Evolutionary conservation across 2,113 vertebrate species (phyloP).

Genomic region (Lutjanus erythropterus): DNA sequence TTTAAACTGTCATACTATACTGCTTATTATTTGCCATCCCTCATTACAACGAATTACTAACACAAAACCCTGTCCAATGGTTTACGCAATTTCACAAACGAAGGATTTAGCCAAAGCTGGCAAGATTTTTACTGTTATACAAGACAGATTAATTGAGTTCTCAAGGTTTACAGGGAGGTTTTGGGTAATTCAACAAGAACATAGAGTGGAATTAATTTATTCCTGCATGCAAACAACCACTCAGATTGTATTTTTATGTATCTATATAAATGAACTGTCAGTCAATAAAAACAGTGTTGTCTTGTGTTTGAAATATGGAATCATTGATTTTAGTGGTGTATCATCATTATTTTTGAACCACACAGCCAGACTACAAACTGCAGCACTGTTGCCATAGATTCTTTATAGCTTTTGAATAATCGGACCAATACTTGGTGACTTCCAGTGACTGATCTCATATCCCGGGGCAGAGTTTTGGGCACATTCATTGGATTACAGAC

Average conservation of each 20-base stretch:
- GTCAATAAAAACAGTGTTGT: not conserved
- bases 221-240: not conserved
- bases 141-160: slow-evolving; percentile 1
- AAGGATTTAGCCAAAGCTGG: not conserved
- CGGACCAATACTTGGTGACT: not conserved
- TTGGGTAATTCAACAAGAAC: not conserved
- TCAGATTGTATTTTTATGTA: not conserved
- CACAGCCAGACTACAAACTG: not conserved
- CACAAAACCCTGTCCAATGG: not conserved
- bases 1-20: not conserved
- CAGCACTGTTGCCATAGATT: not conserved
- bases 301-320: not conserved
- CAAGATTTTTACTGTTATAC: slow-evolving; percentile 1
- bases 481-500: not conserved
- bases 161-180: not conserved
- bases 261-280: too few species aligned
- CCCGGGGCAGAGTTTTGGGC: not conserved
- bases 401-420: not conserved
- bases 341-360: not conserved
- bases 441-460: not conserved
- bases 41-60: not conserved
- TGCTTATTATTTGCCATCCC: not conserved
- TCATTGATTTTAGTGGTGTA: not conserved
- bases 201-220: not conserved
- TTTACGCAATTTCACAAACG: not conserved